Conservation (phyloP, 2,888 invertebrate genomes). For the Ramazzottius varieornatus region DNA sequence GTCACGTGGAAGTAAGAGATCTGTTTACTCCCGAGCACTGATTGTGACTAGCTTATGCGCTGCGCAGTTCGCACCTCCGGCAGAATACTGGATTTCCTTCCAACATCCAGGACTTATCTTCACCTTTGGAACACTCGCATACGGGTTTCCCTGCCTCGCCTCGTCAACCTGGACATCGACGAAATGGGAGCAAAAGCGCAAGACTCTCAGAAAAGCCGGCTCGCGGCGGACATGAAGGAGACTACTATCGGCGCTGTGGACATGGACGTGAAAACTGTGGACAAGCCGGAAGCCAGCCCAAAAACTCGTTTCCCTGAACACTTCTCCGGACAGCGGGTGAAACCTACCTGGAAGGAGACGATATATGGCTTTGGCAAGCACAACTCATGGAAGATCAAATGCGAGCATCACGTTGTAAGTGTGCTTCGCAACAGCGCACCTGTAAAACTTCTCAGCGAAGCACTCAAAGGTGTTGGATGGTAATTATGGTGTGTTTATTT, state of each 20-base stretch:
- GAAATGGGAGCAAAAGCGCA: no score
- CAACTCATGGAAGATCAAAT: constrained; percentile 3
- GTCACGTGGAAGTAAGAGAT: no score
- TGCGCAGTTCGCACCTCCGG: no score
- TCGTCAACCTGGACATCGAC: no score
- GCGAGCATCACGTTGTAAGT: neutral
- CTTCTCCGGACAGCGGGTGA: neutral
- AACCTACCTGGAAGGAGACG: neutral
- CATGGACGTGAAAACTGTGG: neutral
- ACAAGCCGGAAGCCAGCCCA: neutral
- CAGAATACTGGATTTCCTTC: no score
- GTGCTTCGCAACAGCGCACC: constrained; percentile 24
- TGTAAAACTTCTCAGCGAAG: constrained; percentile 57
- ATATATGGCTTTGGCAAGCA: neutral
- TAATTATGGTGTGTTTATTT: constrained; percentile 26
- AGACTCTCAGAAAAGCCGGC: no score
- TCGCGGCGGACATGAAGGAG: no score
- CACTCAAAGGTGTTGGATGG: constrained; percentile 52
- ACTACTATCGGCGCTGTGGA: neutral
- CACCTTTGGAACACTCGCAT: no score
- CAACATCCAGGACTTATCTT: no score
- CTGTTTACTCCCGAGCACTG: no score
- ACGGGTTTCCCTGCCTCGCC: no score
- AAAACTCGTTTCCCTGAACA: neutral
- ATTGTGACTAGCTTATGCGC: no score